Percentiles rank a stretch among this genome's conserved stretches.
Conservation (phyloP, 2,888 invertebrate species). For the Salpingus planirostris region DNA sequence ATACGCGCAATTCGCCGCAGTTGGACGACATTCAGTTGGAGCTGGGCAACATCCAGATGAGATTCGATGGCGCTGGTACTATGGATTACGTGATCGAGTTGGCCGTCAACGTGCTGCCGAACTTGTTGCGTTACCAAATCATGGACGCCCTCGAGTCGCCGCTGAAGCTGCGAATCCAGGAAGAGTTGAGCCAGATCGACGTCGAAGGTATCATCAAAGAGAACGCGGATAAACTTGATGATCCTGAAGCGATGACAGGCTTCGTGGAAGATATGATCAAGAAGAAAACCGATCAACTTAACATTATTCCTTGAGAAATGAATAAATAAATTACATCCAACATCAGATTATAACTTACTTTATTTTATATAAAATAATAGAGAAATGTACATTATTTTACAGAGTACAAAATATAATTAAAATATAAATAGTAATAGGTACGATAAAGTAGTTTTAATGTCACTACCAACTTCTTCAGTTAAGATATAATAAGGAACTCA, state of each 20-base stretch:
- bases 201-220: slow-evolving; percentile 65
- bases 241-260: slow-evolving; percentile 17
- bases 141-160: slow-evolving; percentile 78
- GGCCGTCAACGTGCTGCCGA: slow-evolving; percentile 71
- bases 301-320: slow-evolving; percentile 9
- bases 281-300: not conserved
- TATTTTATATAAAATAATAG: slow-evolving; percentile 41
- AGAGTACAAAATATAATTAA: slow-evolving; percentile 42
- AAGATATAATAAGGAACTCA: slow-evolving; percentile 37
- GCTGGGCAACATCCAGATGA: slow-evolving; percentile 74
- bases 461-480: too few relatives aligned
- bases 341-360: slow-evolving; percentile 20
- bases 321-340: too few relatives aligned
- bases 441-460: slow-evolving; percentile 31
- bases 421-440: slow-evolving; percentile 41
- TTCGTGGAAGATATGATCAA: not conserved
- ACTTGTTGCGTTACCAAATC: slow-evolving; percentile 77
- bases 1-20: slow-evolving; percentile 62
- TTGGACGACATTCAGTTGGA: slow-evolving; percentile 70
- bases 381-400: slow-evolving; percentile 41
- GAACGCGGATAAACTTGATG: slow-evolving; percentile 58
- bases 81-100: slow-evolving; percentile 76
- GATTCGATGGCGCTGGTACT: slow-evolving; percentile 80
- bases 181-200: slow-evolving; percentile 63
- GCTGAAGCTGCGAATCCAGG: slow-evolving; percentile 61